These are phyloP conservation scores for Otus scops DNA, from an alignment of 2,797 vertebrate species.

Conservation along the genomic window DNA sequence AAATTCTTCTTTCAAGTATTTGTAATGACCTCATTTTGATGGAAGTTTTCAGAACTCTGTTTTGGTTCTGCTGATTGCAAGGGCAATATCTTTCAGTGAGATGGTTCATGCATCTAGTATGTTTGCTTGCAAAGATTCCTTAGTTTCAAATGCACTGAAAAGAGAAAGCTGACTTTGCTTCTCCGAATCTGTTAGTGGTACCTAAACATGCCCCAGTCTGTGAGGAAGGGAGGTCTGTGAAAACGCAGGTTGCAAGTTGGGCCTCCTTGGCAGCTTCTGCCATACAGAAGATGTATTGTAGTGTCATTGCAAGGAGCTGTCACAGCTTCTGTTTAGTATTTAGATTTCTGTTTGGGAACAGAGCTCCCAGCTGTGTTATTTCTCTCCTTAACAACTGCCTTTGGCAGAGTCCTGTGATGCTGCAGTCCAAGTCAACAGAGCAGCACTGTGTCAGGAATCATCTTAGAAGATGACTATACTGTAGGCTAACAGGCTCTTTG, in stretches of 20 bases:
- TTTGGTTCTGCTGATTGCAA: slow-evolving; percentile 2
- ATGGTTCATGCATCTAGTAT: background rate
- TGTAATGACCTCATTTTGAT: background rate
- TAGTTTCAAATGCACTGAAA: background rate
- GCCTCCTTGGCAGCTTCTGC: background rate
- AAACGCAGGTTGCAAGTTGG: background rate
- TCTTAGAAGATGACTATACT: background rate
- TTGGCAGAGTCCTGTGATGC: background rate
- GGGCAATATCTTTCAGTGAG: background rate
- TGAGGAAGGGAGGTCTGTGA: background rate
- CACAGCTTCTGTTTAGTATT: background rate
- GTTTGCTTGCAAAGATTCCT: background rate
- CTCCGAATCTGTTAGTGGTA: background rate
- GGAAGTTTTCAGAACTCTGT: background rate
- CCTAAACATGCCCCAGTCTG: background rate
- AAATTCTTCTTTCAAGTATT: background rate
- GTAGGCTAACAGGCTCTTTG: background rate
- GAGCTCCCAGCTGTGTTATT: background rate
- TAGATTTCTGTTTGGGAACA: background rate
- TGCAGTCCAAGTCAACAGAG: background rate
- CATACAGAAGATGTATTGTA: background rate
- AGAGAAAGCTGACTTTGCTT: background rate
- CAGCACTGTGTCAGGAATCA: background rate
- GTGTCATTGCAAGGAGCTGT: background rate
- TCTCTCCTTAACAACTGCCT: background rate